These are phyloP conservation scores for Apamea epomidion DNA, from an alignment of 2,888 invertebrate species.

Conservation along the genomic window DNA sequence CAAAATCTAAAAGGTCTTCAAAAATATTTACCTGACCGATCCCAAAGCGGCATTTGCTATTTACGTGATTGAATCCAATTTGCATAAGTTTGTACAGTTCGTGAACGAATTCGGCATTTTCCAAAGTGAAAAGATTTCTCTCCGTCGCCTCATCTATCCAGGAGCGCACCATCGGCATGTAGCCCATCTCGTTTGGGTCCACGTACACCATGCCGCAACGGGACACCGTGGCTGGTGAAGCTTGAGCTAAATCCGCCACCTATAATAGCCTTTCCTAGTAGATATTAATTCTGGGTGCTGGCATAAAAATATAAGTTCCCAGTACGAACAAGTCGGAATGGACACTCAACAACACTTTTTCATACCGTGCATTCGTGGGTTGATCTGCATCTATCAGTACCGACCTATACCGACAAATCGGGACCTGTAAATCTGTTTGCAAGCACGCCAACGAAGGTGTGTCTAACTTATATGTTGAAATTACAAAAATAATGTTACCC, in stretches of 20 bases:
- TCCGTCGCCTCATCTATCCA: slow-evolving; percentile 92
- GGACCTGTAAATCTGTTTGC: not conserved
- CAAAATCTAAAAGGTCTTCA: not conserved
- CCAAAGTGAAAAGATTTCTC: slow-evolving; percentile 86
- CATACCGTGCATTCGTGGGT: not conserved
- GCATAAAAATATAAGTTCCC: not conserved
- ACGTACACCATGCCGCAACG: slow-evolving; percentile 97
- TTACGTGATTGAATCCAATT: slow-evolving; percentile 92
- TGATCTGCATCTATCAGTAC: not conserved
- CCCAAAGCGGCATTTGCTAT: slow-evolving; percentile 92
- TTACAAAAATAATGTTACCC: not conserved
- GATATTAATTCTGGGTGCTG: not conserved
- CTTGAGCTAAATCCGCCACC: slow-evolving; percentile 96
- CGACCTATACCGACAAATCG: not conserved
- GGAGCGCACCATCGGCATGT: slow-evolving; percentile 94
- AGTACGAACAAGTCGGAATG: not conserved
- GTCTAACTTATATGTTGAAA: not conserved
- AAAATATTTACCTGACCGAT: slow-evolving; percentile 92
- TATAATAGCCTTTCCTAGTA: slow-evolving; percentile 51
- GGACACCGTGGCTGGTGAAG: slow-evolving; percentile 97
- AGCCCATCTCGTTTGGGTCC: slow-evolving; percentile 95
- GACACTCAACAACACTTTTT: not conserved
- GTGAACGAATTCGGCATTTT: slow-evolving; percentile 92
- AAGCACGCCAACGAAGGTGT: not conserved
- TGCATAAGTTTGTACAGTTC: slow-evolving; percentile 93